Percentiles rank a stretch among this genome's conserved stretches.
phyloP scores from a whole-genome alignment of 2,113 vertebrate genomes.

The Syrmaticus mikado region DNA sequence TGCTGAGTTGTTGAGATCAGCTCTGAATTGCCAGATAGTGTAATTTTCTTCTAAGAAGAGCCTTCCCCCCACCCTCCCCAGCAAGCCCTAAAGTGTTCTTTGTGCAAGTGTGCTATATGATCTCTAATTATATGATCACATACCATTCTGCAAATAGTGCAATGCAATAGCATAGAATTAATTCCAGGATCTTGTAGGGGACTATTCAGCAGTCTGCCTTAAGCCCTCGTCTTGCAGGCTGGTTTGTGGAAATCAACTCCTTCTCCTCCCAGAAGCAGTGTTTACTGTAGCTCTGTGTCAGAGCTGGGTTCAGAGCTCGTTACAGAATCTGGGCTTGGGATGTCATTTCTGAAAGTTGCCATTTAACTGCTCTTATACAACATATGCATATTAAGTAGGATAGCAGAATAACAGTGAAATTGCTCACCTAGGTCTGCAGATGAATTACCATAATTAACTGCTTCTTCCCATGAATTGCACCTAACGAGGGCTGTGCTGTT shows the following conservation, averaged over 20 bases:
- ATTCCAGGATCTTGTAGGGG: constrained; percentile 41
- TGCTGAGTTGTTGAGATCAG: constrained; percentile 12
- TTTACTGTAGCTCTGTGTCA: constrained; percentile 6
- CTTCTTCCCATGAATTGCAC: constrained; percentile 60
- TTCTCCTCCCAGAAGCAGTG: background rate
- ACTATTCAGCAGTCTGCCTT: constrained; percentile 50
- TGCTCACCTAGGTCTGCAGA: constrained; percentile 66
- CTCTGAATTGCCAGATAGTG: constrained; percentile 36
- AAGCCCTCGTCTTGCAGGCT: constrained; percentile 29
- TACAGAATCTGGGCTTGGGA: background rate
- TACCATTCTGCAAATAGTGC: constrained; percentile 51
- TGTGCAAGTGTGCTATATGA: constrained; percentile 48
- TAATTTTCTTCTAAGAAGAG: background rate
- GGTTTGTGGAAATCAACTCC: constrained; percentile 43
- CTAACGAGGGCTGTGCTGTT: constrained; percentile 67
- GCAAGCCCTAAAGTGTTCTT: constrained; percentile 36
- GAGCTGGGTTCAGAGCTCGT: constrained; percentile 1
- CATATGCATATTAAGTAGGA: constrained; percentile 44
- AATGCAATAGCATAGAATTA: constrained; percentile 68
- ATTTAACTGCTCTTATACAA: constrained; percentile 40
- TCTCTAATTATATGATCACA: constrained; percentile 69
- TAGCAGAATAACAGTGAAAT: constrained; percentile 50
- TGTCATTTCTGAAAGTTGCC: constrained; percentile 45
- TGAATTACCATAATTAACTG: constrained; percentile 69
- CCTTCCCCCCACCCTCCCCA: background rate